Conservation (phyloP, 2,113 vertebrate species). For the Vidua macroura region DNA sequence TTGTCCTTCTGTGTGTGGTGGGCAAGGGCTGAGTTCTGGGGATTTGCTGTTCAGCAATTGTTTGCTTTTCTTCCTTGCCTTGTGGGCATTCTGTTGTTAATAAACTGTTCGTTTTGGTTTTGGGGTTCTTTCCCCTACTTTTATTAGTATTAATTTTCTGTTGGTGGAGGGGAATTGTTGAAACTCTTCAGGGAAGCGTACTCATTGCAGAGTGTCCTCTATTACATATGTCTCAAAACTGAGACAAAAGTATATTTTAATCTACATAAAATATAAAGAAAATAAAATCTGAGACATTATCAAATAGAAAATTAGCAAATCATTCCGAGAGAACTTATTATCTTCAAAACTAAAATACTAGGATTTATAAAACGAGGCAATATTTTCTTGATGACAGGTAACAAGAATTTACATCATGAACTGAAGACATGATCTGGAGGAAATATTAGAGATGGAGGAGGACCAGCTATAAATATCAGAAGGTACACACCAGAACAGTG, state of each 20-base stretch:
- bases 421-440: background rate
- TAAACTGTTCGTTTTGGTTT: no score
- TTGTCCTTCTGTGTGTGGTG: background rate
- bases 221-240: background rate
- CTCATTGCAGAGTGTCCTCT: background rate
- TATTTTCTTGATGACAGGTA: background rate
- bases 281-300: background rate
- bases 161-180: background rate
- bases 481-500: background rate
- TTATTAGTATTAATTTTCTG: background rate
- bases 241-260: background rate
- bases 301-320: background rate
- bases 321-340: background rate
- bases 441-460: background rate
- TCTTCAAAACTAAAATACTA: background rate
- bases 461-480: background rate
- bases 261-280: background rate
- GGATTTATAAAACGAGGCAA: background rate
- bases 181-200: background rate
- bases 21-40: background rate
- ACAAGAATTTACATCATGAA: background rate
- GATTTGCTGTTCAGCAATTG: background rate
- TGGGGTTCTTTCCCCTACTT: background rate
- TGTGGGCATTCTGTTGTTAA: background rate
- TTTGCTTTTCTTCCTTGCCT: background rate